phyloP scores from a whole-genome alignment of 2,113 vertebrate genomes.

The Campylomormyrus tamandua region DNA sequence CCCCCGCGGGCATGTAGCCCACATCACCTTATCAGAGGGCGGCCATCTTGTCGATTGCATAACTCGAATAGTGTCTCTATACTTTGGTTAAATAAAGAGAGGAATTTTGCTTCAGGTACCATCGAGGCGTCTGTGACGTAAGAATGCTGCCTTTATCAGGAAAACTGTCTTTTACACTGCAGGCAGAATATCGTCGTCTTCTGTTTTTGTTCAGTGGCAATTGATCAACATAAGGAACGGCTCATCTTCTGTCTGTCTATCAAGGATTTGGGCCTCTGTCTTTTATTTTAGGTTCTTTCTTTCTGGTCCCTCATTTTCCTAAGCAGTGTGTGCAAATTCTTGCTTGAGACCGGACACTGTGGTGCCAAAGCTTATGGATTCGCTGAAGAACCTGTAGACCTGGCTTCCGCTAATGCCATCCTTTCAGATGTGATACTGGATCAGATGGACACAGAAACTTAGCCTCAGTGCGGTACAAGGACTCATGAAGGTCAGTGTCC shows the following conservation, averaged over 20 bases:
- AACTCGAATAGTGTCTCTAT: constrained; percentile 14
- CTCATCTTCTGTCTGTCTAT: background rate
- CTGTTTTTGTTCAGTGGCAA: background rate
- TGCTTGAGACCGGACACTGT: background rate
- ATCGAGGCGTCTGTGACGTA: background rate
- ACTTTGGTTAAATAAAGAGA: background rate
- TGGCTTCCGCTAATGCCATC: background rate
- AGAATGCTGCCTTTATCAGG: background rate
- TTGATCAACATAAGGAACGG: background rate
- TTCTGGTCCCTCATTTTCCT: background rate
- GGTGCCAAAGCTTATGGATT: constrained; percentile 14
- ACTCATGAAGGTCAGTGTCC: background rate
- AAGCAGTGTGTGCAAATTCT: constrained; percentile 3
- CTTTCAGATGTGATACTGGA: background rate
- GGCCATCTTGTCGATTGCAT: constrained; percentile 27
- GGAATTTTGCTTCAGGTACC: background rate
- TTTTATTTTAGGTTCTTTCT: constrained; percentile 6
- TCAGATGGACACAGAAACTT: background rate
- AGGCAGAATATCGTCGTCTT: background rate
- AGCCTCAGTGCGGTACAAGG: background rate
- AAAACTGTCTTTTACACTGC: background rate
- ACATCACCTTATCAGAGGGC: constrained; percentile 3
- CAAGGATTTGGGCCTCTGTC: background rate
- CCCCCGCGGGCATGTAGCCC: constrained; percentile 20
- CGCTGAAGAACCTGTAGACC: background rate